Evolutionary conservation across 37 sponge, comb jelly and placozoan species (phyloP).

Genomic region (Theonella swinhoei): DNA sequence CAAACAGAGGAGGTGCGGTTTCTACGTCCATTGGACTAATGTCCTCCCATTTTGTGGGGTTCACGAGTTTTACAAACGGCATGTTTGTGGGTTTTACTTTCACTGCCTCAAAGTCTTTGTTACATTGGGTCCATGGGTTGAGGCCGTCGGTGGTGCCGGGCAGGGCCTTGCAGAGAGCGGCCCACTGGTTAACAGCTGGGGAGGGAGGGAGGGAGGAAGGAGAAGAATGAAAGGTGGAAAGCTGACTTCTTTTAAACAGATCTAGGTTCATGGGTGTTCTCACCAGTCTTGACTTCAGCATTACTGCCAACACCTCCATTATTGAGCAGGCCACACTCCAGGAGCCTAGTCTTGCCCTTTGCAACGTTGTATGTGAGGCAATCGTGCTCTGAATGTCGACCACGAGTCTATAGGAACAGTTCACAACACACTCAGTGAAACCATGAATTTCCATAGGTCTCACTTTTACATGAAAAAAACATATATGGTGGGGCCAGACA

Average conservation of each 20-base stretch:
- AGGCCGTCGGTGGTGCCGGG: constrained; percentile 6
- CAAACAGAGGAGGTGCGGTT: constrained; percentile 14
- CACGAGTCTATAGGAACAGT: neutral
- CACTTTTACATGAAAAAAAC: no score
- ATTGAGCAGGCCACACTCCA: constrained; percentile 39
- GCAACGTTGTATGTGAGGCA: neutral
- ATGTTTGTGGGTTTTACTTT: neutral
- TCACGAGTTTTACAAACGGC: neutral
- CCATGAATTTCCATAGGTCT: no score
- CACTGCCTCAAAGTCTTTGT: neutral
- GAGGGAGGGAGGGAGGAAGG: neutral
- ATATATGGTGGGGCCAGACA: no score
- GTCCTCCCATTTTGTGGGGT: neutral
- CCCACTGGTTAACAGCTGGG: constrained; percentile 46
- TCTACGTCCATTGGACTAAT: neutral
- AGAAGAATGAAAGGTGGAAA: neutral
- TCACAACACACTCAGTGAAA: no score
- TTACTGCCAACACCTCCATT: constrained; percentile 39
- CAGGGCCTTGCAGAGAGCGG: constrained; percentile 38
- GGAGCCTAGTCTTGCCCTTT: constrained; percentile 12
- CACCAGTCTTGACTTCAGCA: constrained; percentile 8
- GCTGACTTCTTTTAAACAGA: neutral
- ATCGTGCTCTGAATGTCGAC: neutral
- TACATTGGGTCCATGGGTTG: neutral
- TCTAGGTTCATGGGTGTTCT: neutral